Evolutionary conservation across 1,140 invertebrate species (phyloP), one percentile per base, ranked within the genome.

Genomic region (Cyclina sinensis): DNA sequence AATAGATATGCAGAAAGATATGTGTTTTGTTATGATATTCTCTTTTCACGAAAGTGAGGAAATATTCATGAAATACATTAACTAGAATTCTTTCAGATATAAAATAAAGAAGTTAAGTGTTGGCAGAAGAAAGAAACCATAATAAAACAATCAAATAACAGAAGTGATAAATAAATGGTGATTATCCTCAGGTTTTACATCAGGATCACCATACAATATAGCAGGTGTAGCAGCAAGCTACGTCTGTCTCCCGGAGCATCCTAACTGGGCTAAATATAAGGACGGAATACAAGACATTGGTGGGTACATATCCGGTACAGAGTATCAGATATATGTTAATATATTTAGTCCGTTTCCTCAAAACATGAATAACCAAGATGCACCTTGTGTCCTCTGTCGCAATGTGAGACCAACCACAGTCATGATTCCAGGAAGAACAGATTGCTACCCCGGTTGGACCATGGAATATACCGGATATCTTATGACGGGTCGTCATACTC

Each of bases 391-490:
- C 0, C 62, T 86, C 5, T 86, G 84, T 39, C 37, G 48, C 18
- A 57, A 21, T 27, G n/a, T 32, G 2, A 43, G 73, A 18, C 30
- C 48, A 68, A 59, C 54, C 74, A 68, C 74, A 73, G 11, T 86
- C n/a, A 79, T 79, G 74, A 43, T 79, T 32, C 74, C 84, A 7
- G 84, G 73, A 14, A 76, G 39, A 21, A 86, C 51, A 9, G 32
- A 80, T 32, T 86, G 84, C 39, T 76, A 86, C n/a, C 35, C 32
- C 5, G 73, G 84, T 0, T 86, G 84, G 73, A 86, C 70, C n/a
- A 30, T 76, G 37, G 84, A 86, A 62, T 86, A 86, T 48, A 46
- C 27, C 21, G 84, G 84, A 0, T 76, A 86, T 37, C 84, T 86
- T 12, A 39, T 78, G 51, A 37, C 84, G 14, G 84, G 32, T n/a